Evolutionary conservation across 2,888 invertebrate genomes (phyloP).

Genomic region (Girardia tigrina): DNA sequence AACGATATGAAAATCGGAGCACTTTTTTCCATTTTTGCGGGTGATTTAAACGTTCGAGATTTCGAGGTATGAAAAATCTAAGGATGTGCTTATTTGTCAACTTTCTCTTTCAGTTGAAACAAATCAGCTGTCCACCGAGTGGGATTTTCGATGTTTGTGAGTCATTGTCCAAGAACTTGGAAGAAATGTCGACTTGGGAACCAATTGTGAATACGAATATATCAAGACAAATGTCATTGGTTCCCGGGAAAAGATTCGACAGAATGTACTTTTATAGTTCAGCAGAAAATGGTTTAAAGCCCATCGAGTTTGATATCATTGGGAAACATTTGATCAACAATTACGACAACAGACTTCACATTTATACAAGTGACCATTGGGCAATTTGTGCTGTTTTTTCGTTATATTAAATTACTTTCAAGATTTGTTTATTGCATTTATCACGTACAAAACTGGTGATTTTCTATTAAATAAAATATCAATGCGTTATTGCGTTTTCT

Average conservation of each 20-base stretch:
- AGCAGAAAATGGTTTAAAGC: background rate
- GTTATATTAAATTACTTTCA: background rate
- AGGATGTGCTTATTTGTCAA: no score
- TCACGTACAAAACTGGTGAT: background rate
- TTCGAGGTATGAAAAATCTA: conserved; percentile 10
- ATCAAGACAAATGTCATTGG: background rate
- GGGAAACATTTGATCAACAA: background rate
- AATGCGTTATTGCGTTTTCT: no score
- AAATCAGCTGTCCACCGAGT: background rate
- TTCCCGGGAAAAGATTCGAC: background rate
- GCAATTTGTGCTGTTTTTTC: background rate
- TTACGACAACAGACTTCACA: no score
- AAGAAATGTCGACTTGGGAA: background rate
- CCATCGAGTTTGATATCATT: background rate
- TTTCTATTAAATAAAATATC: background rate
- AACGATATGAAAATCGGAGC: background rate
- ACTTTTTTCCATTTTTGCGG: background rate
- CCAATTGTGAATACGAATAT: background rate
- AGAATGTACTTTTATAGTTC: background rate
- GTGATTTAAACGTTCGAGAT: background rate
- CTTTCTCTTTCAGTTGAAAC: background rate
- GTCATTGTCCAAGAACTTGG: background rate
- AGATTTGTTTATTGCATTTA: background rate
- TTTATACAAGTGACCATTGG: background rate
- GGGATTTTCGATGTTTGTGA: background rate